phyloP scores from a whole-genome alignment of 2,888 invertebrate species.

The Mylabris sibirica region DNA sequence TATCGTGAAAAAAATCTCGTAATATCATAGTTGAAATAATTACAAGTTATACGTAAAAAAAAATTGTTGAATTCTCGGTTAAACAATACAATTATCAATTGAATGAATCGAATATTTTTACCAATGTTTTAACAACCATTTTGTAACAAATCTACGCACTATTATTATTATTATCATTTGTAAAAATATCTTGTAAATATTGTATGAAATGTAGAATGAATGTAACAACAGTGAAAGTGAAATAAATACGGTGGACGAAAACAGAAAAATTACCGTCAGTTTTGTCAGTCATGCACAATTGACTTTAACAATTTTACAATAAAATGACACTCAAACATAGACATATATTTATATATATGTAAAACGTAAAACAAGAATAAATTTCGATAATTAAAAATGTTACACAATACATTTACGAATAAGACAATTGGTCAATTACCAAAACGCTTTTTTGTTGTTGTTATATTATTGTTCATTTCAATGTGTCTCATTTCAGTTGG shows the following conservation, averaged over 20 bases:
- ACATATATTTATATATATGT: conserved; percentile 13
- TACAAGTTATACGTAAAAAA: background rate
- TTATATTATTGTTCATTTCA: conserved; percentile 18
- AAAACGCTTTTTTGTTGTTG: conserved; percentile 20
- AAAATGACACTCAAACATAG: conserved; percentile 20
- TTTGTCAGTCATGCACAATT: conserved; percentile 32
- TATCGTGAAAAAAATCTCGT: background rate
- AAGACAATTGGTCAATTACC: background rate
- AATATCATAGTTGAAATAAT: conserved; percentile 5
- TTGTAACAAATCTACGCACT: background rate
- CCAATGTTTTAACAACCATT: background rate
- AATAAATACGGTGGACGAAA: conserved; percentile 20
- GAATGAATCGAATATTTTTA: background rate
- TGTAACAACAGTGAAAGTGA: conserved; percentile 24
- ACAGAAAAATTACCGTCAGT: conserved; percentile 20
- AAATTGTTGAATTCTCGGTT: background rate
- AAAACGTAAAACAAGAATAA: background rate
- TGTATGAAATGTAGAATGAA: background rate
- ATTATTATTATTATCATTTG: background rate
- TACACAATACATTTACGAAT: conserved; percentile 1
- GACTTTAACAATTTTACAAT: conserved; percentile 21
- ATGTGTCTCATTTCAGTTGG: conserved; percentile 21
- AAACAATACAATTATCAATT: conserved; percentile 5
- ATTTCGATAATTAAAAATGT: conserved; percentile 20
- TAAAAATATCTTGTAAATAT: too few species aligned